Evolutionary conservation across 2,888 invertebrate genomes (phyloP).

Genomic region (Xestia xanthographa): DNA sequence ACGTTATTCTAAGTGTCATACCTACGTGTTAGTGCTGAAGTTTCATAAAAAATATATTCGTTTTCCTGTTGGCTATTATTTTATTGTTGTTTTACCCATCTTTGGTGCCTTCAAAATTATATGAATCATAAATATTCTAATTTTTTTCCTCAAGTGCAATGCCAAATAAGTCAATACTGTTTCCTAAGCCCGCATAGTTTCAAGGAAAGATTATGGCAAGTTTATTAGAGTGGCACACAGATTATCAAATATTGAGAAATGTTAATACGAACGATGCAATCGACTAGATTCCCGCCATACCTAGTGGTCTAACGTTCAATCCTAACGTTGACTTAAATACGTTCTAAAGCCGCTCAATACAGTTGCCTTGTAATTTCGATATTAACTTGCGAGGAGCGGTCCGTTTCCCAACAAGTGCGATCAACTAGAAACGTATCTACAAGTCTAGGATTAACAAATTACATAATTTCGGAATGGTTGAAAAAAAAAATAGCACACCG

Average conservation of each 20-base stretch:
- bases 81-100: too few relatives aligned
- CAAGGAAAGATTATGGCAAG: not conserved
- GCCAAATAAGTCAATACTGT: not conserved
- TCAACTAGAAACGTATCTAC: not conserved
- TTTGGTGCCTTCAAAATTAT: not conserved
- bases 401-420: not conserved
- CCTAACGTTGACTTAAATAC: not conserved
- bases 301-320: constrained; percentile 1
- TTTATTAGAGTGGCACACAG: constrained; percentile 9
- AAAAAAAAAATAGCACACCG: not conserved
- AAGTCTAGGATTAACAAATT: not conserved
- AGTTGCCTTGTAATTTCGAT: constrained; percentile 19
- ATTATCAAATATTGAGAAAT: constrained; percentile 35
- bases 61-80: too few relatives aligned
- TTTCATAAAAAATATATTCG: not conserved
- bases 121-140: not conserved
- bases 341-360: constrained; percentile 1
- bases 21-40: not conserved
- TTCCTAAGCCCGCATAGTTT: constrained; percentile 1
- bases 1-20: not conserved
- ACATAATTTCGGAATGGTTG: not conserved
- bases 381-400: not conserved
- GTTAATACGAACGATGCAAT: constrained; percentile 31
- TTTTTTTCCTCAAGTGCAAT: not conserved
- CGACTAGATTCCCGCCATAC: constrained; percentile 9